These are phyloP conservation scores for Urocolius indicus DNA, from an alignment of 2,113 vertebrate genomes.

Conservation along the genomic window DNA sequence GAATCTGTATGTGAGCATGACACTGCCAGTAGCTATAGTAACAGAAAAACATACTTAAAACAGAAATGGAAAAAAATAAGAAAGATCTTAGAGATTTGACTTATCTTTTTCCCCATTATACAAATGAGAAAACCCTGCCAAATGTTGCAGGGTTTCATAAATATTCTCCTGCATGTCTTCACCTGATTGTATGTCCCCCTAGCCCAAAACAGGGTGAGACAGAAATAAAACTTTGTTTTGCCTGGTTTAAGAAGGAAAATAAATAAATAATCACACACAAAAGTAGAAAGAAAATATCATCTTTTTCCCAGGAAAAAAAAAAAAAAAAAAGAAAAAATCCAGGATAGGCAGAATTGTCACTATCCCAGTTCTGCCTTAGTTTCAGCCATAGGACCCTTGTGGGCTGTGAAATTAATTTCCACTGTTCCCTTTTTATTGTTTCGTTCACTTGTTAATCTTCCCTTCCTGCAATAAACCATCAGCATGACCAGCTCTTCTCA, in stretches of 20 bases:
- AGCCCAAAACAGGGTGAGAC: not conserved
- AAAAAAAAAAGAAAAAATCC: not conserved
- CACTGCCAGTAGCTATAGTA: conserved; percentile 53
- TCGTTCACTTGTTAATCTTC: not conserved
- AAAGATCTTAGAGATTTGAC: not conserved
- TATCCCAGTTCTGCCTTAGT: not conserved
- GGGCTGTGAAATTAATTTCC: not conserved
- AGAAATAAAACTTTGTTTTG: not conserved
- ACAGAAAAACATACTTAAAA: conserved; percentile 18
- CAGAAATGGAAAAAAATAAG: not conserved
- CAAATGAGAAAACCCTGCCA: not conserved
- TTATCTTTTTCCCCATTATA: not conserved
- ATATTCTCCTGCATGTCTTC: not conserved
- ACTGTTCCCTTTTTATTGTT: not conserved
- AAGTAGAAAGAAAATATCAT: not conserved
- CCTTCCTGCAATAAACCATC: not conserved
- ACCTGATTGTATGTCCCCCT: not conserved
- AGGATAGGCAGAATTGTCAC: not conserved
- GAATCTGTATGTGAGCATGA: not conserved
- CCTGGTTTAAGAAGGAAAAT: not conserved
- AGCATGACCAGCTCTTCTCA: not conserved
- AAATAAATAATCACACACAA: not conserved
- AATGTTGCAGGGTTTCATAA: not conserved
- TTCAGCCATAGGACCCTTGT: not conserved
- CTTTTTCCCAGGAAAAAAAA: not conserved